A percentile compares a stretch with the other conserved stretches of the same genome.
phyloP scores from a whole-genome alignment of 2,888 invertebrate genomes.

The Apamea anceps region DNA sequence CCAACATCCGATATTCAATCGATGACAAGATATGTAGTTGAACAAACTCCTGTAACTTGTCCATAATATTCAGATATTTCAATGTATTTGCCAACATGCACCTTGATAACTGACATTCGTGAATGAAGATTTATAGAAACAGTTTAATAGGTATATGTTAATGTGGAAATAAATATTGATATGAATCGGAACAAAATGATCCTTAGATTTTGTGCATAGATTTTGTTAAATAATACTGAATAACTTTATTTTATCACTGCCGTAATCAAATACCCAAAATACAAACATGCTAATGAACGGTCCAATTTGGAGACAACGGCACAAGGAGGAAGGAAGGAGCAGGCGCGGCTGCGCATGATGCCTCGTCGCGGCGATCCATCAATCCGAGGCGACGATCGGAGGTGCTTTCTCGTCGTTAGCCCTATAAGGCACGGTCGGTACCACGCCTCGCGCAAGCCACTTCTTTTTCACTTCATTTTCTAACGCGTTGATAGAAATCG shows the following conservation, averaged over 20 bases:
- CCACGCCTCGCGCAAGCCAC: constrained; percentile 87
- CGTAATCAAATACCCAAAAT: constrained; percentile 6
- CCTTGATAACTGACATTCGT: background rate
- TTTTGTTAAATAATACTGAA: constrained; percentile 7
- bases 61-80: background rate
- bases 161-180: constrained; percentile 6
- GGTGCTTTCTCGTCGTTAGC: constrained; percentile 90
- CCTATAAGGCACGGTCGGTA: constrained; percentile 86
- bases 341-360: constrained; percentile 66
- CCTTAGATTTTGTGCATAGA: background rate
- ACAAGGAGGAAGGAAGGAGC: constrained; percentile 43
- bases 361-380: constrained; percentile 81
- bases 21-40: background rate
- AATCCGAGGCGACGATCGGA: constrained; percentile 85
- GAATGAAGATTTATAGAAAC: background rate
- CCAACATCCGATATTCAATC: background rate
- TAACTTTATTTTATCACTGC: constrained; percentile 7
- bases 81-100: background rate
- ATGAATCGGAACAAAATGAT: constrained; percentile 10
- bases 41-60: background rate
- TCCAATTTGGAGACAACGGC: constrained; percentile 45
- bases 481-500: constrained; percentile 89
- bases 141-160: background rate
- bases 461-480: constrained; percentile 89
- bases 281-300: constrained; percentile 27